Evolutionary conservation across 2,888 invertebrate genomes (phyloP), one percentile per base, ranked within the genome.

Genomic region (Chloroclystis v-ata): DNA sequence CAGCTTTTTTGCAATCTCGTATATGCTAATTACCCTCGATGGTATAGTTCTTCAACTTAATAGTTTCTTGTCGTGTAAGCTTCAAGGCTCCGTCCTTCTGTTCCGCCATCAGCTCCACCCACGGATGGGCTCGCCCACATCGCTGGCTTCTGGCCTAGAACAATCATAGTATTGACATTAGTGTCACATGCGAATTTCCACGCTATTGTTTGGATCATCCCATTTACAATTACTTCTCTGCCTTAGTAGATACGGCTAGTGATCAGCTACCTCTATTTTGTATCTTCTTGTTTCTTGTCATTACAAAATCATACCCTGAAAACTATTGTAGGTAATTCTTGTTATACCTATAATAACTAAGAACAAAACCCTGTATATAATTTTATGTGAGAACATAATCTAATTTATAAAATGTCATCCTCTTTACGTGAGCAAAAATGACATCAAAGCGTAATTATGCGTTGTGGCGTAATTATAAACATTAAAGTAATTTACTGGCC

Each of bases 51-150:
- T 12, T 16, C 33, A 42, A 39, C 29, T 42, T 43, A 43, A 43
- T 46, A 39, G 46, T 30, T 35, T 43, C 14, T 43, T 50, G 11
- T 35, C 47, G 47, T 47, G 40, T 48, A n/a, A 9, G 35, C 42
- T 38, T 50, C 56, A 56, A 59, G 53, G 54, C 54, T 54, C 49
- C 32, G 73, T 58, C 78, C 80, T 80, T 78, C 72, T 60, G 47
- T 58, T 57, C 54, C 54, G 45, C 61, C 64, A 59, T 61, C 60
- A 57, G 65, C 56, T 61, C 65, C 70, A 69, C 81, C 78, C 63
- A 74, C 65, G 64, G 67, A 68, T 73, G 75, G 72, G 71, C 69
- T 66, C 77, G 69, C 80, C 78, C 65, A 77, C 75, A 38, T 16
- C 32, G 57, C 47, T 42, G 25, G 46, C 45, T 38, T 40, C 37